Evolutionary conservation across 1,140 invertebrate genomes (phyloP).

Genomic region (Laodelphax striatellus): DNA sequence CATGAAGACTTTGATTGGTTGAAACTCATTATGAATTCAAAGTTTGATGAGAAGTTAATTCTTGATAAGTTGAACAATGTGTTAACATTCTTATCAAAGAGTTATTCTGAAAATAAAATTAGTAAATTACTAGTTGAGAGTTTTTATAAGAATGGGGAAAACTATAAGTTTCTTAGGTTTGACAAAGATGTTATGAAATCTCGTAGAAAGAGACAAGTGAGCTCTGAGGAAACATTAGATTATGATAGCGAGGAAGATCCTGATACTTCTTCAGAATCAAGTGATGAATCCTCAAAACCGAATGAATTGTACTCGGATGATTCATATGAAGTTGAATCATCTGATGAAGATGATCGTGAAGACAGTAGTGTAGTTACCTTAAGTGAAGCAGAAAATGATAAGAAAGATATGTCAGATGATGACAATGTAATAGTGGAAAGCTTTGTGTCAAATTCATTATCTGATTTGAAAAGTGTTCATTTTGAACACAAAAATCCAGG

Average conservation of each 20-base stretch:
- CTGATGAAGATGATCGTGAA: not conserved
- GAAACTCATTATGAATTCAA: not conserved
- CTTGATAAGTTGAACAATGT: not conserved
- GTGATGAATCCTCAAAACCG: too few relatives aligned
- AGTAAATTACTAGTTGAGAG: too few relatives aligned
- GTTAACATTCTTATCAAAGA: not conserved
- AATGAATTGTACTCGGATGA: too few relatives aligned
- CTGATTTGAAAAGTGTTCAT: conserved; percentile 4
- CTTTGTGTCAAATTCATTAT: conserved; percentile 17
- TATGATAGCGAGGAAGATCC: too few relatives aligned
- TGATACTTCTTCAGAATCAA: too few relatives aligned
- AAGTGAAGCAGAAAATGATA: not conserved
- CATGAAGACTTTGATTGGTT: not conserved
- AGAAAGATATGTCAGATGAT: not conserved
- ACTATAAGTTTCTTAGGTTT: too few relatives aligned
- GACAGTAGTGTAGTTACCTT: not conserved
- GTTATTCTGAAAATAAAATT: not conserved
- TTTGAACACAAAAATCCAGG: not conserved
- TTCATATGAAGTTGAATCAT: not conserved
- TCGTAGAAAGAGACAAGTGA: too few relatives aligned
- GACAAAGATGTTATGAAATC: too few relatives aligned
- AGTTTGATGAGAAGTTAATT: not conserved
- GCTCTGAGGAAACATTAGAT: too few relatives aligned
- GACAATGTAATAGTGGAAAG: conserved; percentile 12
- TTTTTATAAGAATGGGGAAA: too few relatives aligned